Percentiles rank a stretch among this genome's conserved stretches.
These are phyloP conservation scores for Nephila pilipes DNA, from an alignment of 1,140 invertebrate genomes.

Conservation along the genomic window DNA sequence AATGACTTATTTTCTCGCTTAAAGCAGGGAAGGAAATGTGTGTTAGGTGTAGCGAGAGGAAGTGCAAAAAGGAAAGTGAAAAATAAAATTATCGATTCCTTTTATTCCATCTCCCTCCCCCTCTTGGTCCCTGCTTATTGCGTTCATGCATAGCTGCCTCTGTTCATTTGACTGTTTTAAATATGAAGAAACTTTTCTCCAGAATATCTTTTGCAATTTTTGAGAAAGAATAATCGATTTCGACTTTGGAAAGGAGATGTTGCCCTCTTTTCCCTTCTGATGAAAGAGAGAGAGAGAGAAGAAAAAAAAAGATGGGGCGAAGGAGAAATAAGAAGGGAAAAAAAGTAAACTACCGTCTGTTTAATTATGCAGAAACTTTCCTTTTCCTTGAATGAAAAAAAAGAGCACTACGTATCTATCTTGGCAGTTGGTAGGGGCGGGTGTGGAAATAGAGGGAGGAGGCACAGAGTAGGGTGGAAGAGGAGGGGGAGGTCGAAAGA, in stretches of 20 bases:
- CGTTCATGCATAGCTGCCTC: slow-evolving; percentile 66
- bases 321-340: not conserved
- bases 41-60: slow-evolving; percentile 17
- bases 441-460: not conserved
- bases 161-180: slow-evolving; percentile 76
- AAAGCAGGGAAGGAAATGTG: not conserved
- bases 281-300: not conserved
- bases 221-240: slow-evolving; percentile 69
- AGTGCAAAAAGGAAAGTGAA: not conserved
- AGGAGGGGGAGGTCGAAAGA: not conserved
- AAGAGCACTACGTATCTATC: not conserved
- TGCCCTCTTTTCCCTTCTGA: not conserved
- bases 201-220: slow-evolving; percentile 58
- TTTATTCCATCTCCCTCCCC: not conserved
- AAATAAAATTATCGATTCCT: slow-evolving; percentile 59
- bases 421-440: not conserved
- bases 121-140: not conserved
- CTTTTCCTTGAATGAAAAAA: not conserved
- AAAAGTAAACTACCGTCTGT: slow-evolving; percentile 51
- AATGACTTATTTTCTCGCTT: slow-evolving; percentile 44
- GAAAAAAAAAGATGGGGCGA: not conserved
- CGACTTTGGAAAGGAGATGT: slow-evolving; percentile 8
- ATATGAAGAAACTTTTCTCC: slow-evolving; percentile 60
- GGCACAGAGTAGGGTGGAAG: not conserved
- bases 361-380: slow-evolving; percentile 75